These are phyloP conservation scores for Ips nitidus DNA, from an alignment of 1,140 invertebrate species.

Conservation along the genomic window DNA sequence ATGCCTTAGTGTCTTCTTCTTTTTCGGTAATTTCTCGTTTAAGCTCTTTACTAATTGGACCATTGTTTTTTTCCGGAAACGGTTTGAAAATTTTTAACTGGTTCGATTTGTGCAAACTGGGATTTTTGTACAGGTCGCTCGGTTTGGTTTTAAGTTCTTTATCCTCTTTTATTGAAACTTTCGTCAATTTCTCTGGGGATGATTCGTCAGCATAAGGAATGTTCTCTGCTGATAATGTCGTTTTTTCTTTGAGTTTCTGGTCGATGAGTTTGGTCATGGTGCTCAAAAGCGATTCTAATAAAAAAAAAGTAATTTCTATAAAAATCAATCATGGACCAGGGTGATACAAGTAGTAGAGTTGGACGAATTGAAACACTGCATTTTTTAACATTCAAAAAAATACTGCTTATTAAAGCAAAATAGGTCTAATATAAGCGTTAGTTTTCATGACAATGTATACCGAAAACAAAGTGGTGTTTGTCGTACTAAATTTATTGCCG, in stretches of 20 bases:
- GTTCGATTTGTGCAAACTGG: slow-evolving; percentile 51
- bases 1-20: slow-evolving; percentile 49
- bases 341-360: too few relatives aligned
- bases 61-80: slow-evolving; percentile 20
- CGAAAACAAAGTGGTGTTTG: too few relatives aligned
- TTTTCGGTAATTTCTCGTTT: slow-evolving; percentile 48
- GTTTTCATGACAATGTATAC: too few relatives aligned
- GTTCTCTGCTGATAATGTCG: slow-evolving; percentile 40
- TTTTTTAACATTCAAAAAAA: too few relatives aligned
- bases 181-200: slow-evolving; percentile 53
- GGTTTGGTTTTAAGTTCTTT: slow-evolving; percentile 47
- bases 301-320: background rate
- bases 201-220: slow-evolving; percentile 59
- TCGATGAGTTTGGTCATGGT: slow-evolving; percentile 76
- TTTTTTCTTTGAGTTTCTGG: slow-evolving; percentile 61
- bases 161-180: slow-evolving; percentile 36
- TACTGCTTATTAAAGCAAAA: too few relatives aligned
- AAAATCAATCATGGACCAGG: too few relatives aligned
- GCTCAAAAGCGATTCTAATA: slow-evolving; percentile 36
- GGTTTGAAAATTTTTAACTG: slow-evolving; percentile 29
- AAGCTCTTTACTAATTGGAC: slow-evolving; percentile 42
- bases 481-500: background rate
- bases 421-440: too few relatives aligned
- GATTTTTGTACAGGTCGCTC: slow-evolving; percentile 49
- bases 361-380: too few relatives aligned